Evolutionary conservation across 2,113 vertebrate genomes (phyloP), one percentile per base, ranked within the genome.

Genomic region (Menura novaehollandiae): DNA sequence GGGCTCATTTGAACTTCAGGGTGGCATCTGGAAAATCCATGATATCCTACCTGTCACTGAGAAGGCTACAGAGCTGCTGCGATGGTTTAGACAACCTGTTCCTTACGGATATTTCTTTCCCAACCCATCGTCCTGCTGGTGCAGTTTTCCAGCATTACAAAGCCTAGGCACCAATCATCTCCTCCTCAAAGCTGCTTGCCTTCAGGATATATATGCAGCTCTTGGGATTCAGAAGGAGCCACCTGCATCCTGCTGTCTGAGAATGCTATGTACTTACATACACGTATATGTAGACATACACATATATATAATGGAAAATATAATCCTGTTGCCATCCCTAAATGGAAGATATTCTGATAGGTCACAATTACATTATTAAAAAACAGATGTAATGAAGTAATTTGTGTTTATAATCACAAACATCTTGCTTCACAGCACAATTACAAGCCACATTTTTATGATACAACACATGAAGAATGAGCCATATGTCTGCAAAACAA

Each of bases 271-370:
- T 56, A 52, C 5, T 2, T 30, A 33, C 10, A 39, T 14, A 27
- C 5, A 27, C 0, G 1, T 14, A 43, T 3, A 30, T 21, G 15
- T 15, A 32, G 3, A 27, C 5, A n/a, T 12, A 60, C 6, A 49
- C 3, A 39, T 10, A 22, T 19, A 35, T 28, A 33, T 13, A 87
- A 28, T 10, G 8, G 32, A 59, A 76, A 68, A 12, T 4, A 35
- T 21, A 22, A 32, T 37, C 19, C 69, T 39, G 18, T 19, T 37
- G 6, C 17, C 30, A 24, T 24, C 37, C 10, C 2, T 37, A 62
- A 55, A 7, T 16, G 63, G 35, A 80, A 55, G 18, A 47, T 62
- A 60, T 11, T 52, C 26, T 60, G 33, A 68, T 28, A 52, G 32
- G 5, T 80, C 39, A 22, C 22, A 64, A 43, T 85, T 47, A 30